Percentiles rank a stretch among this genome's conserved stretches.
Conservation (phyloP, 2,888 invertebrate genomes). For the Gasteruption jaculator region DNA sequence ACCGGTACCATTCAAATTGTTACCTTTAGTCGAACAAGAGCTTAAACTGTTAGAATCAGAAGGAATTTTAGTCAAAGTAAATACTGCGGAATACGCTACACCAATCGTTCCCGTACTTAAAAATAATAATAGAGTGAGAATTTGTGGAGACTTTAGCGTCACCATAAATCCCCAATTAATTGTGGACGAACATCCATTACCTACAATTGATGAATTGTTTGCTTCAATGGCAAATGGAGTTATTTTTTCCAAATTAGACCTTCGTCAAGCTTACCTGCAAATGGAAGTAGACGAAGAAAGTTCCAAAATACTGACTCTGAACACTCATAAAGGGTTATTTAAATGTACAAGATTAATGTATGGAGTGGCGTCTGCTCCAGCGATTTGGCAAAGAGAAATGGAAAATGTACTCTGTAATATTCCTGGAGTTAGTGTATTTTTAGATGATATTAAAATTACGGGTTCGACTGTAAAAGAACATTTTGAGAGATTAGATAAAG, state of each 20-base stretch:
- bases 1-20: slow-evolving; percentile 22
- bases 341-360: slow-evolving; percentile 34
- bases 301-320: slow-evolving; percentile 35
- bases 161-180: slow-evolving; percentile 29
- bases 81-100: slow-evolving; percentile 34
- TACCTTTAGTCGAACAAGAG: slow-evolving; percentile 9
- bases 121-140: slow-evolving; percentile 25
- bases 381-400: slow-evolving; percentile 36
- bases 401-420: slow-evolving; percentile 30
- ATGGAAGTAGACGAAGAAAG: slow-evolving; percentile 35
- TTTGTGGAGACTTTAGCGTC: slow-evolving; percentile 29
- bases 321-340: slow-evolving; percentile 39
- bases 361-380: slow-evolving; percentile 38
- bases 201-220: slow-evolving; percentile 29
- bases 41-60: slow-evolving; percentile 18
- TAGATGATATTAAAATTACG: slow-evolving; percentile 32
- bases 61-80: slow-evolving; percentile 23
- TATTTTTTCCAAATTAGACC: slow-evolving; percentile 27
- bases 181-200: slow-evolving; percentile 29
- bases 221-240: slow-evolving; percentile 26
- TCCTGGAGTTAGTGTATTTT: slow-evolving; percentile 29
- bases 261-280: slow-evolving; percentile 40
- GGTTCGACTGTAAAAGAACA: neutral
- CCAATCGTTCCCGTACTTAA: slow-evolving; percentile 36
- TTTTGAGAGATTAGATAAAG: neutral